phyloP scores from a whole-genome alignment of 1,140 invertebrate genomes.

The Diorhabda carinulata region DNA sequence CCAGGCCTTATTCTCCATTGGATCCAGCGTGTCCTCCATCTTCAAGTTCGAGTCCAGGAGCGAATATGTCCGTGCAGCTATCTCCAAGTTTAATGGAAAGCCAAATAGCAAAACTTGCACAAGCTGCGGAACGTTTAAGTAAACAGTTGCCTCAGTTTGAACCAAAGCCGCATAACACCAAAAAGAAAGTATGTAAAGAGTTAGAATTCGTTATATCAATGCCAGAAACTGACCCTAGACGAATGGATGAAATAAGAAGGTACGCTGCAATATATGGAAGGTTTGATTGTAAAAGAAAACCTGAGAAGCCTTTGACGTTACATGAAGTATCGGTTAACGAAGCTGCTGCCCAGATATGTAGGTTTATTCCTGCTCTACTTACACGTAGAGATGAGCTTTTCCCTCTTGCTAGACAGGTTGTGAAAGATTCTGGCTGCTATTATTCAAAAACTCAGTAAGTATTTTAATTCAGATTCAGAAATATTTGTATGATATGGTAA shows the following conservation, averaged over 20 bases:
- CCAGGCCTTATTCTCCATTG: conserved; percentile 53
- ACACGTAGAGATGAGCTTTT: conserved; percentile 93
- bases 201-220: conserved; percentile 87
- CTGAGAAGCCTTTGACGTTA: conserved; percentile 90
- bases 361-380: conserved; percentile 81
- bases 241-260: conserved; percentile 92
- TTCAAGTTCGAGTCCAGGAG: conserved; percentile 54
- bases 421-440: conserved; percentile 88
- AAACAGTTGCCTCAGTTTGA: conserved; percentile 79
- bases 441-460: conserved; percentile 47
- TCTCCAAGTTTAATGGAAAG: conserved; percentile 76
- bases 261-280: conserved; percentile 95
- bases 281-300: conserved; percentile 94
- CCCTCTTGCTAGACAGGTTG: conserved; percentile 89
- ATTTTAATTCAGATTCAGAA: background rate
- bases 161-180: conserved; percentile 83
- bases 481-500: too few relatives aligned
- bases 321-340: conserved; percentile 98
- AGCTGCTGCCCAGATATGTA: conserved; percentile 92
- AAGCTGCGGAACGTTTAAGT: conserved; percentile 77
- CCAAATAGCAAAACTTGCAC: conserved; percentile 78
- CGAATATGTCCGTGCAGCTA: conserved; percentile 58
- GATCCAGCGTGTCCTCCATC: conserved; percentile 54
- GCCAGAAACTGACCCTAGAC: conserved; percentile 78
- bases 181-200: conserved; percentile 91